Percentiles rank a stretch among this genome's conserved stretches.
phyloP scores from a whole-genome alignment of 2,797 vertebrate species.

The Pyrrhura leucotis region DNA sequence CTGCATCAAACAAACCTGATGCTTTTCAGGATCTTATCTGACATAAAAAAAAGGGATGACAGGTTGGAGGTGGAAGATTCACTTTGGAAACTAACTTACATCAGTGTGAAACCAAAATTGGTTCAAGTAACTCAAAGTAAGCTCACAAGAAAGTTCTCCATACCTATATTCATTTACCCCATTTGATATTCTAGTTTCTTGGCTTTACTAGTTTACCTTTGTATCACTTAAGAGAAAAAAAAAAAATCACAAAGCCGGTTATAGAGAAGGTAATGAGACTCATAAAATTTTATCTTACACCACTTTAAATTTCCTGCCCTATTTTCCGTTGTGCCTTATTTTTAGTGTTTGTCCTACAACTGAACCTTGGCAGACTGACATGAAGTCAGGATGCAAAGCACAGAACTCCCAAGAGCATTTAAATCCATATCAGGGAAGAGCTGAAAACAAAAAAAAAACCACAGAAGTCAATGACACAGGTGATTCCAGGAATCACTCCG shows the following conservation, averaged over 20 bases:
- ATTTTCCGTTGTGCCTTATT: background rate
- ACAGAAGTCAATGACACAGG: background rate
- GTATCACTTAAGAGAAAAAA: background rate
- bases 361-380: background rate
- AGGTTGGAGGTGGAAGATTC: background rate
- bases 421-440: background rate
- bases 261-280: background rate
- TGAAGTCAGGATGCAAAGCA: background rate
- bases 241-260: background rate
- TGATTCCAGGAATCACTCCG: background rate
- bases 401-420: background rate
- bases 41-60: background rate
- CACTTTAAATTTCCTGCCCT: background rate
- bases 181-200: background rate
- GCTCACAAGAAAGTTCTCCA: background rate
- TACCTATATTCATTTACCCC: background rate
- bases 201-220: background rate
- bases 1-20: background rate
- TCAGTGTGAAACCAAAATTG: background rate
- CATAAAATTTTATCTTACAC: background rate
- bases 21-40: background rate
- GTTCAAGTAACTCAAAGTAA: background rate
- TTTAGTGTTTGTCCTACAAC: background rate
- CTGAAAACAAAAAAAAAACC: background rate
- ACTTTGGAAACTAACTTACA: background rate